Percentiles rank a stretch among this genome's conserved stretches.
Evolutionary conservation across 1,140 invertebrate genomes (phyloP).

Genomic region (Ips nitidus): DNA sequence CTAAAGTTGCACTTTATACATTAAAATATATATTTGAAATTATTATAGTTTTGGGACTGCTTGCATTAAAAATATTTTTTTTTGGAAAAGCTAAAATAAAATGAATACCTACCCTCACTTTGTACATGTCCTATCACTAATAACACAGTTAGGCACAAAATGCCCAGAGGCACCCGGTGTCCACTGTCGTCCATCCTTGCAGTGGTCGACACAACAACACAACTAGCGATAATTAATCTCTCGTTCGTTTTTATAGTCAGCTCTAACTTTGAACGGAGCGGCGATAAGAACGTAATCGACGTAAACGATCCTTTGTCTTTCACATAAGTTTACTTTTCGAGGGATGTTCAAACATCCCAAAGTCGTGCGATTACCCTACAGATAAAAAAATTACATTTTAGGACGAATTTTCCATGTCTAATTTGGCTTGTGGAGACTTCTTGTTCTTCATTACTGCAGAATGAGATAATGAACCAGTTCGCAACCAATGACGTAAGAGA

Average conservation of each 20-base stretch:
- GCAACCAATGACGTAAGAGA: too few species aligned
- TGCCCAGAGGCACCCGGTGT: slow-evolving; percentile 10
- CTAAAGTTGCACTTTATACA: too few species aligned
- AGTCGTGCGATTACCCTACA: too few species aligned
- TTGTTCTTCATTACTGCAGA: too few species aligned
- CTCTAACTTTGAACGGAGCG: slow-evolving; percentile 17
- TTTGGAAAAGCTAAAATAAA: background rate
- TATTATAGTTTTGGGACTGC: too few species aligned
- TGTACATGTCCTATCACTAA: slow-evolving; percentile 20
- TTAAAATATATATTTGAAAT: too few species aligned
- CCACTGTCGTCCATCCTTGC: slow-evolving; percentile 23
- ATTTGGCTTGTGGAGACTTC: too few species aligned
- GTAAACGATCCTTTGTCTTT: slow-evolving; percentile 16
- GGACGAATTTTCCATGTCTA: too few species aligned
- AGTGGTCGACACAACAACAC: slow-evolving; percentile 13
- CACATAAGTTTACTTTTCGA: background rate
- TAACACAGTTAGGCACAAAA: slow-evolving; percentile 11
- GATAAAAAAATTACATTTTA: too few species aligned
- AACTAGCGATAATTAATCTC: slow-evolving; percentile 24
- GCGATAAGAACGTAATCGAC: slow-evolving; percentile 17
- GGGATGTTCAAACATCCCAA: too few species aligned
- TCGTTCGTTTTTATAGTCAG: slow-evolving; percentile 19
- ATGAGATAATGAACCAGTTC: too few species aligned
- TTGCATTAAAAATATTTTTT: too few species aligned
- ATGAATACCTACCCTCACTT: slow-evolving; percentile 17